Evolutionary conservation across 2,797 vertebrate genomes (phyloP).

Genomic region (Lutjanus campechanus): DNA sequence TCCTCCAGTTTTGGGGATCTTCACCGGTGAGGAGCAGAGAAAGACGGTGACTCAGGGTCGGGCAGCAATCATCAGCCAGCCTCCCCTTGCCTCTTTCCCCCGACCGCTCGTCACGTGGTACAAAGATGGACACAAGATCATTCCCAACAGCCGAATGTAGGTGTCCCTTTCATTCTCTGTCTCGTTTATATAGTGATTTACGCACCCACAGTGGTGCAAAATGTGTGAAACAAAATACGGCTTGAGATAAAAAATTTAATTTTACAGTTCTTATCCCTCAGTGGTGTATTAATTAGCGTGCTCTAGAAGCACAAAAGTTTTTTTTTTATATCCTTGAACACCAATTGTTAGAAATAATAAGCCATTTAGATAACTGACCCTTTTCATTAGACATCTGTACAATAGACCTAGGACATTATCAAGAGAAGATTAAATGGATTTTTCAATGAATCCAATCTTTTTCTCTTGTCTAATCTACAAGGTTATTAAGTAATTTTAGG

Average conservation of each 20-base stretch:
- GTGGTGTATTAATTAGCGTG: constrained; percentile 59
- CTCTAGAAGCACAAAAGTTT: constrained; percentile 33
- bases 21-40: constrained; percentile 86
- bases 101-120: constrained; percentile 94
- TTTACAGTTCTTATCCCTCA: constrained; percentile 50
- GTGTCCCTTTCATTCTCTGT: constrained; percentile 52
- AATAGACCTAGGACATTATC: constrained; percentile 59
- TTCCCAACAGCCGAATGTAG: constrained; percentile 93
- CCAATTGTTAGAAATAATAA: constrained; percentile 66
- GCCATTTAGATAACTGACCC: constrained; percentile 65
- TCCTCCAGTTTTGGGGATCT: constrained; percentile 89
- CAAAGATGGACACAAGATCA: constrained; percentile 95
- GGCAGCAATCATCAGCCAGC: constrained; percentile 88
- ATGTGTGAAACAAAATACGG: constrained; percentile 28
- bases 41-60: constrained; percentile 87
- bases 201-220: constrained; percentile 6
- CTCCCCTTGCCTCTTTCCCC: constrained; percentile 88
- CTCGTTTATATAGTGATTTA: neutral
- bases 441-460: constrained; percentile 54
- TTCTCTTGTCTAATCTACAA: constrained; percentile 50
- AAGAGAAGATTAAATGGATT: constrained; percentile 53
- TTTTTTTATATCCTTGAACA: constrained; percentile 56
- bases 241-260: constrained; percentile 48
- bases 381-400: constrained; percentile 59
- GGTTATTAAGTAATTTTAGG: constrained; percentile 62